Conservation (phyloP, 2,888 invertebrate genomes). For the Hemicrepidius hirtus region DNA sequence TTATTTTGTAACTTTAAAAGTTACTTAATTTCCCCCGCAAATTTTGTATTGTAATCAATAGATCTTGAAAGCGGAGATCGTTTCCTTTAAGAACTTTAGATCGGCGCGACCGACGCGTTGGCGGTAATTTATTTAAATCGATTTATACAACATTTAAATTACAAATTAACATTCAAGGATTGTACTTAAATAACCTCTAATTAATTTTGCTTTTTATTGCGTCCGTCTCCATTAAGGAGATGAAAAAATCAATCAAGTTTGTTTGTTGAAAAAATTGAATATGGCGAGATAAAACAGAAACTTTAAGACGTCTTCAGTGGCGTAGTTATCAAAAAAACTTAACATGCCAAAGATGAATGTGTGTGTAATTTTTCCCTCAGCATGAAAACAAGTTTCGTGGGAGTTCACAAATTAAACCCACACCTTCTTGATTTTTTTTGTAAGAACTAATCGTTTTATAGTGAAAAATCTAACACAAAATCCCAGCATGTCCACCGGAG, state of each 20-base stretch:
- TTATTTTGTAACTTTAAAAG: too few species aligned
- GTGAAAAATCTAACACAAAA: too few species aligned
- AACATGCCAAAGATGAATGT: too few species aligned
- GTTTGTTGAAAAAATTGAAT: too few species aligned
- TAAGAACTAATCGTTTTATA: too few species aligned
- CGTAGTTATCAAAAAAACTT: too few species aligned
- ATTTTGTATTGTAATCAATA: too few species aligned
- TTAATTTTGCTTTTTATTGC: constrained; percentile 26
- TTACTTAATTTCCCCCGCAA: too few species aligned
- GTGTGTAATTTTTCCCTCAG: too few species aligned
- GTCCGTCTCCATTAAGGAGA: background rate
- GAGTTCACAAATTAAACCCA: constrained; percentile 2
- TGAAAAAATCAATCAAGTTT: background rate
- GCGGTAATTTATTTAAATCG: constrained; percentile 22
- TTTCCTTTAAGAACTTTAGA: constrained; percentile 3
- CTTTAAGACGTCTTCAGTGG: too few species aligned
- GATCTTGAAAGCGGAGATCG: background rate
- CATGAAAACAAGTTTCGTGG: background rate
- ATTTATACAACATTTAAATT: constrained; percentile 27
- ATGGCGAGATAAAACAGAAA: too few species aligned
- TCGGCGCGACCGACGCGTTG: constrained; percentile 19
- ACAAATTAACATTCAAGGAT: constrained; percentile 29
- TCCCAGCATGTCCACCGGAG: too few species aligned
- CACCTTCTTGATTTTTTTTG: background rate
- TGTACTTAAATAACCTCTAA: constrained; percentile 26